These are phyloP conservation scores for Varecia variegata DNA, from an alignment of 2,797 vertebrate genomes.

Conservation along the genomic window DNA sequence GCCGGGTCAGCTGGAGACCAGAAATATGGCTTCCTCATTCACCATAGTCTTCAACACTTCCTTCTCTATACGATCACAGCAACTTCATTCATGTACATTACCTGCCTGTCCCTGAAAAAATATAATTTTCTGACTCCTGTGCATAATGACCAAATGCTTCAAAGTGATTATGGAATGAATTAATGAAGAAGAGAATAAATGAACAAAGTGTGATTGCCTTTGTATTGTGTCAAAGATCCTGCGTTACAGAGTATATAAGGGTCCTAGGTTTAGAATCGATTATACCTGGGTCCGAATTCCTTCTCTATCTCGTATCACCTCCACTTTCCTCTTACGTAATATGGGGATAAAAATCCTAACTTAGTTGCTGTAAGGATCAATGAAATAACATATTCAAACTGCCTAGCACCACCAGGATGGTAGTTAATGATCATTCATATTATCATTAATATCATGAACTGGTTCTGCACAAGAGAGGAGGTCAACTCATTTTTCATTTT, in stretches of 20 bases:
- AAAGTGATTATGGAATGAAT: neutral
- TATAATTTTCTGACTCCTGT: neutral
- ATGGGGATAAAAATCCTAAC: conserved; percentile 1
- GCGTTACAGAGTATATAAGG: neutral
- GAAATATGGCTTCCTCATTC: neutral
- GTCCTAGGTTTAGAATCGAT: neutral
- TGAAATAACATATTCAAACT: neutral
- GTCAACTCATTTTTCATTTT: conserved; percentile 47
- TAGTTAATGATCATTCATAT: neutral
- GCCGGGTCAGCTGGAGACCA: neutral
- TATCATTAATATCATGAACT: neutral
- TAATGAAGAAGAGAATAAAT: neutral
- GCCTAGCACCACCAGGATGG: neutral
- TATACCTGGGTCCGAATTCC: neutral
- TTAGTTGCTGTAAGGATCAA: neutral
- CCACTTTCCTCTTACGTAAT: neutral
- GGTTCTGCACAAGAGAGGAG: neutral
- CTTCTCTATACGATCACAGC: neutral
- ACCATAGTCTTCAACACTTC: neutral
- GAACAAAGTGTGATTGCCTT: neutral
- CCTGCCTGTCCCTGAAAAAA: neutral
- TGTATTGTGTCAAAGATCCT: neutral
- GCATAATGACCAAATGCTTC: neutral
- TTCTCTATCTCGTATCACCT: neutral
- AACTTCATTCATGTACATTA: neutral